These are phyloP conservation scores for Micromys minutus DNA, from an alignment of 2,113 vertebrate species.

Conservation along the genomic window DNA sequence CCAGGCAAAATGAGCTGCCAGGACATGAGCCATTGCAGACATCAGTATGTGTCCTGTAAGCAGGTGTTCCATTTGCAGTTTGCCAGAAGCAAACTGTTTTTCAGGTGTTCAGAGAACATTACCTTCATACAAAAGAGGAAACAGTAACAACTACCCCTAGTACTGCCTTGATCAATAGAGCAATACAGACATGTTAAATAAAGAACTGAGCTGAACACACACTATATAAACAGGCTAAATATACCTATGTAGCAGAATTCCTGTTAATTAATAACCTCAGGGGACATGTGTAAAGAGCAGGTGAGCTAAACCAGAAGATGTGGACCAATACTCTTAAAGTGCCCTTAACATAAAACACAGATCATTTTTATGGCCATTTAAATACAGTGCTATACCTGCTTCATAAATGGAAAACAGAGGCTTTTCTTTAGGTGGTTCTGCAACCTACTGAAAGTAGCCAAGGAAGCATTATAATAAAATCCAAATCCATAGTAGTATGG, in stretches of 20 bases:
- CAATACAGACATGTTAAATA: not conserved
- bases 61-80: slow-evolving; percentile 75
- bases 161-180: not conserved
- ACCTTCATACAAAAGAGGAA: slow-evolving; percentile 23
- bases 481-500: accelerated
- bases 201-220: not conserved
- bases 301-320: not conserved
- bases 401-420: not conserved
- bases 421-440: not conserved
- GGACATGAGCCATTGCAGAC: not conserved
- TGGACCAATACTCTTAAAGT: not conserved
- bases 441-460: not conserved
- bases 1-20: slow-evolving; percentile 41
- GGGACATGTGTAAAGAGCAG: not conserved
- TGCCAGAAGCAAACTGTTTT: slow-evolving; percentile 70
- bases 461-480: not conserved
- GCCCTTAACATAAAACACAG: not conserved
- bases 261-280: not conserved
- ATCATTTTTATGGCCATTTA: not conserved
- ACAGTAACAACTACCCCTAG: slow-evolving; percentile 20
- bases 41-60: slow-evolving; percentile 50
- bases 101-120: slow-evolving; percentile 65
- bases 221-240: not conserved
- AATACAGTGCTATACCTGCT: not conserved
- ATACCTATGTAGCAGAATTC: accelerated